Evolutionary conservation across 2,888 invertebrate species (phyloP).

Genomic region (Stratiomys singularior): DNA sequence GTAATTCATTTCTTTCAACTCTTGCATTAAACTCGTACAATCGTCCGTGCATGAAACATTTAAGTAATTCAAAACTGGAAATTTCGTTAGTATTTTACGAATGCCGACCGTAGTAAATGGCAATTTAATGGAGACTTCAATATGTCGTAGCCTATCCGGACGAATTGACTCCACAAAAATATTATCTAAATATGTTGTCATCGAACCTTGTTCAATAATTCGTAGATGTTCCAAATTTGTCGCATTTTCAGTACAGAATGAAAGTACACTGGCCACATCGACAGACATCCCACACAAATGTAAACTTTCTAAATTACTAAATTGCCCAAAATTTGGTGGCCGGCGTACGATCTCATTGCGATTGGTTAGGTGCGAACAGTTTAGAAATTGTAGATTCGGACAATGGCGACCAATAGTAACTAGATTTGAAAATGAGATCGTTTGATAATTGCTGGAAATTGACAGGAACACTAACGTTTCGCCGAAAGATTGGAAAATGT

Average conservation of each 20-base stretch:
- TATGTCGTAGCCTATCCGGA: conserved; percentile 46
- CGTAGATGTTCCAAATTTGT: conserved; percentile 49
- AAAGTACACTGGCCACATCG: conserved; percentile 49
- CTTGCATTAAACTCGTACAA: conserved; percentile 46
- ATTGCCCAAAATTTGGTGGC: conserved; percentile 47
- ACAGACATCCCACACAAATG: conserved; percentile 49
- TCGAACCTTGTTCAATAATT: conserved; percentile 46
- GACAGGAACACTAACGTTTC: conserved; percentile 46
- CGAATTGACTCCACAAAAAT: conserved; percentile 45
- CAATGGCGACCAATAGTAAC: conserved; percentile 50
- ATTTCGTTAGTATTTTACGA: conserved; percentile 46
- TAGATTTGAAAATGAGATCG: conserved; percentile 49
- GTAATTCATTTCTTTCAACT: conserved; percentile 50
- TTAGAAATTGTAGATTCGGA: conserved; percentile 50
- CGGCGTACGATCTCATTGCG: conserved; percentile 41
- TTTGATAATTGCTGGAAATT: conserved; percentile 46
- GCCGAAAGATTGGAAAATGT: conserved; percentile 49
- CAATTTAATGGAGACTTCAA: conserved; percentile 50
- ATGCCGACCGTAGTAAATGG: conserved; percentile 48
- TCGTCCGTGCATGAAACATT: conserved; percentile 50
- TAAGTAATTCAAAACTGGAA: conserved; percentile 49
- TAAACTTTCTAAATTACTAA: conserved; percentile 49
- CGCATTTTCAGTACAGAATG: conserved; percentile 50
- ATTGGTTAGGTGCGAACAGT: conserved; percentile 44
- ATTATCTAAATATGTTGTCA: conserved; percentile 45